Evolutionary conservation across 1,140 invertebrate species (phyloP), one percentile per base, ranked within the genome.

Genomic region (Nymphalis io): DNA sequence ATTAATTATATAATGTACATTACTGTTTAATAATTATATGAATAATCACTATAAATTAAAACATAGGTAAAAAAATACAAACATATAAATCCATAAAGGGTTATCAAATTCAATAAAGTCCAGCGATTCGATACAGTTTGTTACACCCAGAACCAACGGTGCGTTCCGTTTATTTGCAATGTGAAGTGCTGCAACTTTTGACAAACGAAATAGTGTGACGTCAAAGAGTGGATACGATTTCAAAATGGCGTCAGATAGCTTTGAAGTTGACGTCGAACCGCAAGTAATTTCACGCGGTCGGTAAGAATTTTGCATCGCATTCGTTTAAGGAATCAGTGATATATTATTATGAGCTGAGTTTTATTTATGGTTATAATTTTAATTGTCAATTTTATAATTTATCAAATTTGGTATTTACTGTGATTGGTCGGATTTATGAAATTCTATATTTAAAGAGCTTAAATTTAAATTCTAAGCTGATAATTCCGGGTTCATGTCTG

Each of bases 131-230:
- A 55, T 27, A 55, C 59, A 60, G 39, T 60, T 60, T 60, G 59
- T 60, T 42, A 60, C 59, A 16, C 48, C 10, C 48, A 4, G 20
- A 60, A 33, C 18, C 59, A 60, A 44, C 59, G 38, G 44, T 60
- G 59, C 59, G 59, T 60, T 13, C n/a, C 33, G 23, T 60, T 60
- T 39, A 60, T 44, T 60, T 44, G 33, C 38, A 2, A n/a, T 39
- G n/a, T 21, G 40, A 44, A 44, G 11, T 40, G 21, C 38, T 60
- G 58, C 33, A 39, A 33, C 12, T 57, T 60, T 60, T 40, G 38
- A 60, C 59, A 60, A 60, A 60, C 42, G 21, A 44, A 60, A 59
- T 59, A 59, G n/a, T 39, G 39, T 59, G 20, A 20, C 48, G 40
- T 44, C 40, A 44, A 51, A 16, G 10, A 51, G 48, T 21, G 48